Base-by-base conservation (phyloP, 2,113 vertebrate species). In the Ptilonorhynchus violaceus region DNA sequence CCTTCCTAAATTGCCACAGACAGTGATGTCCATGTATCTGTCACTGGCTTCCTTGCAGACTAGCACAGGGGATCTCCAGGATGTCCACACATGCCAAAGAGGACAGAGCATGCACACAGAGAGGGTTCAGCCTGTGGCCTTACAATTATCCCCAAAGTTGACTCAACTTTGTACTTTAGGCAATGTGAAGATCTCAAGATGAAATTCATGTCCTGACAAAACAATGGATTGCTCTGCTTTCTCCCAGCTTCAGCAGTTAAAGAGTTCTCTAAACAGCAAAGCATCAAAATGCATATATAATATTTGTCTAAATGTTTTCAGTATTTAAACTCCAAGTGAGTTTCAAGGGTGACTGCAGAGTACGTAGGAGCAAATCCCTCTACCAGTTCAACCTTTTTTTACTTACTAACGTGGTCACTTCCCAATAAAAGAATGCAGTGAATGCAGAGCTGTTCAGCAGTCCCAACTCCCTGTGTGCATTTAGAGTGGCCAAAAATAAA, bases 21-120 rank as follows among this genome's bases (percentile, higher is more conserved):
- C 25, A 76, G 44, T 17, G 53, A 64, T 15, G 37, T 14, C 44
- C 67, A 11, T 0, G 0, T 17, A 24, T 5, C 39, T 31, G 8
- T 11, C 63, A 11, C 41, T 30, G 17, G 49, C 31, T 44, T 21
- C 50, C 10, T 4, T 20, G 25, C 35, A 69, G 77, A 27, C 4
- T 2, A 11, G 60, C 10, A 41, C 56, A 15, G 0, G n/a, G n/a
- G 31, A 64, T 44, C 31, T 37, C 64, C 85, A 76, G n/a, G 33
- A 11, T 1, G 14, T 21, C 41, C 39, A 42, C 39, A 60, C 7
- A 28, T 4, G 1, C 22, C 77, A 60, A 82, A 58, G 66, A 73
- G 10, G 44, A 35, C 37, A 19, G 37, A 58, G 19, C 30, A 59
- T 0, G 4, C 53, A 64, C n/a, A 35, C 28, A n/a, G 13, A 25